Conservation (phyloP, 30 jellyfish, hydroid and myxozoan genomes). For the Cassiopea andromeda region DNA sequence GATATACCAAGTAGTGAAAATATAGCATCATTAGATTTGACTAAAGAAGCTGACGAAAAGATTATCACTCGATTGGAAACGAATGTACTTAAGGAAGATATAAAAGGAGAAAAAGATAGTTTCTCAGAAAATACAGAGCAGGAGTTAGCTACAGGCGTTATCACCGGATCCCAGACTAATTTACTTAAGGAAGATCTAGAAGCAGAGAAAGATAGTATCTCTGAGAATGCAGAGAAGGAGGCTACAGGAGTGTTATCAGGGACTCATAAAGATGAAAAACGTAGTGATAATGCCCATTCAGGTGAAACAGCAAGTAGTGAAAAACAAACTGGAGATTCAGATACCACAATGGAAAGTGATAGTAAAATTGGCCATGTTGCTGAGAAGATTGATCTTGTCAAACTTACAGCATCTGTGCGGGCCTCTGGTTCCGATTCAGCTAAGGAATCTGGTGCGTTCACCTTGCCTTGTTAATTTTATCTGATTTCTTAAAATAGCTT, state of each 20-base stretch:
- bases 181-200: neutral
- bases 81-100: no score
- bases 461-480: no score
- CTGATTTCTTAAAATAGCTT: no score
- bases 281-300: neutral
- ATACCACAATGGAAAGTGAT: neutral
- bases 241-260: neutral
- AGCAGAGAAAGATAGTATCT: neutral
- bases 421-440: neutral
- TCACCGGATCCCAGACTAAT: no score
- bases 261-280: neutral
- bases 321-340: neutral
- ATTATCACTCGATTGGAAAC: no score
- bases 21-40: no score
- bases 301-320: neutral
- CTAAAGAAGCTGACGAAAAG: no score
- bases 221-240: neutral
- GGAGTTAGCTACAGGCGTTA: no score
- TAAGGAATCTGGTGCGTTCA: no score
- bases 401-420: neutral
- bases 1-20: neutral
- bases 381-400: neutral
- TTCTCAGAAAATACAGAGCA: no score
- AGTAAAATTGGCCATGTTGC: neutral
- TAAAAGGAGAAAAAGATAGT: no score